Evolutionary conservation across 2,888 invertebrate genomes (phyloP), one percentile per base, ranked within the genome.

Genomic region (Lithophane semibrunnea): DNA sequence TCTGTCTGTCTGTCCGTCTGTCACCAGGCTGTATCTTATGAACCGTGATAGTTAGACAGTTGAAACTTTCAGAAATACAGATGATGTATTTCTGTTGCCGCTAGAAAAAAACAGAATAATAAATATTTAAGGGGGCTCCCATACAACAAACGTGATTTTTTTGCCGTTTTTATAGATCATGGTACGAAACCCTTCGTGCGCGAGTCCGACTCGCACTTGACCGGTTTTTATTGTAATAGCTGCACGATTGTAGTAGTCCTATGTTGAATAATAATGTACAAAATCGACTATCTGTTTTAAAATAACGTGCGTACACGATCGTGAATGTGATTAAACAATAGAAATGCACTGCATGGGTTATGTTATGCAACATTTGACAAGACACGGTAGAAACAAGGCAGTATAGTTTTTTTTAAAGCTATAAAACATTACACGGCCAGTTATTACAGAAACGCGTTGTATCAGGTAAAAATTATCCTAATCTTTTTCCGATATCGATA

Each of bases 241-340:
- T 54, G 37, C 68, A 68, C 68, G 68, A n/a, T n/a, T n/a, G 2
- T 42, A 10, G 16, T 37, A 65, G 74, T 76, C 66, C 75, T 49
- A 81, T 80, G 80, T 86, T 82, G 87, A 88, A 87, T 88, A 87
- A 82, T 75, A 83, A 83, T 85, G 69, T 75, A 78, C 73, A 71
- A 85, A 87, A 86, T 80, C 79, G 77, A 66, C 29, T 65, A 76
- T 81, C 77, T 86, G 83, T 88, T 87, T 81, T 80, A 79, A 77
- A 77, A 78, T 63, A 80, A 77, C 61, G 69, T 69, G 78, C 75
- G 77, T 78, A 75, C 75, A 42, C 60, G 63, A 77, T 75, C 24
- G 79, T 67, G 82, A 71, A 72, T 80, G 75, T 75, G 84, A 80
- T 77, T 77, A 79, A 58, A 85, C 77, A 86, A 80, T 87, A 74